Evolutionary conservation across 1,140 invertebrate species (phyloP), one percentile per base, ranked within the genome.

Genomic region (Ptiloglossa arizonensis): DNA sequence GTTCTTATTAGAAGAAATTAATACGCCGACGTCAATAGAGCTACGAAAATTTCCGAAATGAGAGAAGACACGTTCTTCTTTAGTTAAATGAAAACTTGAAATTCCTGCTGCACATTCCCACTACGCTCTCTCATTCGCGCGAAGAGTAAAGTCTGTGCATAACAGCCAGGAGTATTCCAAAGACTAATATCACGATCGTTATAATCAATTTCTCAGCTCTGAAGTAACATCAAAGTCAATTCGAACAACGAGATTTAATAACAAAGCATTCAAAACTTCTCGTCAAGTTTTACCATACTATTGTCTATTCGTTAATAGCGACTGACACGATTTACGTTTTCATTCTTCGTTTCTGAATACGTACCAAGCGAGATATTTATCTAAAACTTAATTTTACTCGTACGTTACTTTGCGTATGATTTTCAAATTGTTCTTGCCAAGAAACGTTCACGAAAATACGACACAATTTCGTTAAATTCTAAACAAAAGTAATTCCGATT

Each of bases 51-150:
- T 72, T 44, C 29, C 54, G 22, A 46, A 60, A 38, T 15, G 67
- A 56, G 60, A 50, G 64, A 29, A 35, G 54, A n/a, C 57, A 11
- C 17, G 15, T 32, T 60, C 24, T 48, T 72, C 66, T 24, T 35
- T 50, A 70, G 77, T 69, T 68, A 75, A 83, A 81, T 74, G 63
- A 68, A 74, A 80, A 75, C 71, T 73, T 64, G 44, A 24, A 78
- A 78, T 81, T 81, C 74, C 35, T 59, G 17, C 59, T n/a, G 67
- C 46, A 24, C 59, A 24, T 64, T 29, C 24, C 32, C 41, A 29
- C 15, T 17, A 13, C 48, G 32, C 0, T 56, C 50, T 69, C 72
- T 46, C 38, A 11, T 13, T 75, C 46, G n/a, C n/a, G n/a, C n/a
- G 9, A 17, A 59, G 27, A 35, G 54, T 70, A 59, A 70, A 70